Percentiles rank a stretch among this genome's conserved stretches.
phyloP scores from a whole-genome alignment of 2,797 vertebrate species.

The Clarias laeviceps region DNA sequence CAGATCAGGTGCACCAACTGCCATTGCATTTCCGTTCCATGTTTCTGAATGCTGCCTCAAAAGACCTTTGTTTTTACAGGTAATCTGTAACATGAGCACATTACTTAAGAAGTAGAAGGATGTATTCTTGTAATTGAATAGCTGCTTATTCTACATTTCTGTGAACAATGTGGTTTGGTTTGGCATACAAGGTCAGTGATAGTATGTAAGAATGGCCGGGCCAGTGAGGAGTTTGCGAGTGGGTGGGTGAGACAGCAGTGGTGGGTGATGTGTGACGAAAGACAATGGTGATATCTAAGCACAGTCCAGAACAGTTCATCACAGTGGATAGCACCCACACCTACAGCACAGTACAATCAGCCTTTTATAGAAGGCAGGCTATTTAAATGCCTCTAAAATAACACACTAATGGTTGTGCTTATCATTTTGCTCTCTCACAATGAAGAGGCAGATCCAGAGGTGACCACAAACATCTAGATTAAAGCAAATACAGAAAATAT shows the following conservation, averaged over 20 bases:
- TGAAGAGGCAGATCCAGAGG: conserved; percentile 21
- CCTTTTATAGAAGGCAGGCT: conserved; percentile 48
- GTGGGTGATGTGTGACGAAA: conserved; percentile 35
- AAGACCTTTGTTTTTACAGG: conserved; percentile 5
- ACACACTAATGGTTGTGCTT: conserved; percentile 55
- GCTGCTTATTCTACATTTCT: not conserved
- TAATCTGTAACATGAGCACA: not conserved
- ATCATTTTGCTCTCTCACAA: conserved; percentile 45
- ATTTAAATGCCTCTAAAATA: conserved; percentile 58
- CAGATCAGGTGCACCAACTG: not conserved
- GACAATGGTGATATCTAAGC: conserved; percentile 40
- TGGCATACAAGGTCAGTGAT: not conserved
- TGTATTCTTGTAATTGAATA: not conserved
- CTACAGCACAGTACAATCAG: conserved; percentile 48
- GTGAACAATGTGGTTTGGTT: not conserved
- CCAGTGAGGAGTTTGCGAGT: conserved; percentile 11
- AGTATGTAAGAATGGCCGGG: conserved; percentile 4
- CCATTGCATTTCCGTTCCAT: not conserved
- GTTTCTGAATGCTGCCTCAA: not conserved
- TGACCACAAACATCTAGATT: conserved; percentile 36
- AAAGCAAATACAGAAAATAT: conserved; percentile 33
- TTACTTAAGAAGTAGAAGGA: not conserved
- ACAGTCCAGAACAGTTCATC: conserved; percentile 34
- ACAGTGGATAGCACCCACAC: conserved; percentile 49
- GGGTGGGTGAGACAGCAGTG: conserved; percentile 30